A percentile compares a stretch with the other conserved stretches of the same genome.
These are phyloP conservation scores for Sarcophilus harrisii DNA, from an alignment of 2,797 vertebrate genomes.

Conservation along the genomic window DNA sequence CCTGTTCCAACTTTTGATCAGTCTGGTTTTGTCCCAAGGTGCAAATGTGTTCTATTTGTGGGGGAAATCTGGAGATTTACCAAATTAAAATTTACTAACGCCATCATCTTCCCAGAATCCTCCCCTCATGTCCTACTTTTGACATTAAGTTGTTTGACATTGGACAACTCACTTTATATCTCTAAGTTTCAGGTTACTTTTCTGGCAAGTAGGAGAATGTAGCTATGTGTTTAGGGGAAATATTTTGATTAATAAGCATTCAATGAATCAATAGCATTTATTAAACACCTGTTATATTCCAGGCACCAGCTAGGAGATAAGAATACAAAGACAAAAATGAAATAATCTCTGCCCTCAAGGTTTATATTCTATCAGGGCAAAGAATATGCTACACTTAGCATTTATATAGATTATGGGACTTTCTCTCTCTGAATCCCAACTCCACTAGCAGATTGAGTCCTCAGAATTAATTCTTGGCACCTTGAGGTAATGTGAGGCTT, in stretches of 20 bases:
- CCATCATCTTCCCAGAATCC: too few relatives aligned
- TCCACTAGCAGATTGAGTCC: neutral
- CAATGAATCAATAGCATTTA: neutral
- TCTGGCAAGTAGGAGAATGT: neutral
- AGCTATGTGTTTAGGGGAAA: neutral
- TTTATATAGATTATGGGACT: neutral
- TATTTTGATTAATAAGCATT: neutral
- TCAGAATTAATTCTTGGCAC: neutral
- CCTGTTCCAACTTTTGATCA: too few relatives aligned
- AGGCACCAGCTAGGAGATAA: too few relatives aligned
- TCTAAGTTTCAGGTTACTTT: neutral
- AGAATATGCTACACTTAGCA: neutral
- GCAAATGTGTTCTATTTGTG: too few relatives aligned
- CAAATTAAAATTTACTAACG: too few relatives aligned
- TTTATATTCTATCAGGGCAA: neutral
- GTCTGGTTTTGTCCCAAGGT: too few relatives aligned
- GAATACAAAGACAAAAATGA: neutral
- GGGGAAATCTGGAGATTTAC: too few relatives aligned
- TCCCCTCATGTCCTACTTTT: too few relatives aligned
- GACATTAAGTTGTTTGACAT: too few relatives aligned
- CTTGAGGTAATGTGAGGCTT: neutral
- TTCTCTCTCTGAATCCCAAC: neutral
- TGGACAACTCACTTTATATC: too few relatives aligned
- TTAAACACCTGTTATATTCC: neutral
- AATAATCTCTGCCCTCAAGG: neutral